Conservation (phyloP, 2,888 invertebrate genomes). For the Pachliopta kotzebuea region DNA sequence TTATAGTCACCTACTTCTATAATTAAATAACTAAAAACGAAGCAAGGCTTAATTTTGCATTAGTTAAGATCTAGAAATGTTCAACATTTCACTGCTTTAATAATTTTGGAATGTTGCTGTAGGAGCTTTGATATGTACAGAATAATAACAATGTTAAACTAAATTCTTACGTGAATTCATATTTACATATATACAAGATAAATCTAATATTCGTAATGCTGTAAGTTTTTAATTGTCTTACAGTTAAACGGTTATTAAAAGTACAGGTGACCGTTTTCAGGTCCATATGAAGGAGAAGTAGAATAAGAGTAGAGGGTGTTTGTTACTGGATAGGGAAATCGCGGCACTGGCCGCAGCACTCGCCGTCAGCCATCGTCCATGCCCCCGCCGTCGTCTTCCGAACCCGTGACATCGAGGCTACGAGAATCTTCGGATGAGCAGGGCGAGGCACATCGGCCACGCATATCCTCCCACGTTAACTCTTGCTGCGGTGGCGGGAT, state of each 20-base stretch:
- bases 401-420: slow-evolving; percentile 76
- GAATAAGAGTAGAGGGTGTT: slow-evolving; percentile 54
- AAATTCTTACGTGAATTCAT: not conserved
- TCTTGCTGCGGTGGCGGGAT: slow-evolving; percentile 62
- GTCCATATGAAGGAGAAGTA: slow-evolving; percentile 48
- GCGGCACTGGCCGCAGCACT: slow-evolving; percentile 78
- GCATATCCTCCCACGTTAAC: slow-evolving; percentile 59
- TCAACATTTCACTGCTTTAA: slow-evolving; percentile 46
- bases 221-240: not conserved
- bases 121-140: slow-evolving; percentile 34
- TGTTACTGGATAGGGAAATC: slow-evolving; percentile 60
- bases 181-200: slow-evolving; percentile 5
- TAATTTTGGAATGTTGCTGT: slow-evolving; percentile 74
- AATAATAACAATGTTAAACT: slow-evolving; percentile 11
- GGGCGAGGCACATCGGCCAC: slow-evolving; percentile 58
- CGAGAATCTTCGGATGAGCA: slow-evolving; percentile 74
- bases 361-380: slow-evolving; percentile 66
- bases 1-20: not conserved
- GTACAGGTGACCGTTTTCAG: slow-evolving; percentile 57
- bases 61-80: slow-evolving; percentile 46
- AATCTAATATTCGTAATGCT: not conserved
- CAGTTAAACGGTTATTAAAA: slow-evolving; percentile 49
- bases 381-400: slow-evolving; percentile 72
- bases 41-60: slow-evolving; percentile 14
- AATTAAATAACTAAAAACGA: slow-evolving; percentile 3